Evolutionary conservation across 1,140 invertebrate genomes (phyloP), one percentile per base, ranked within the genome.

Genomic region (Daktulosphaira vitifoliae): DNA sequence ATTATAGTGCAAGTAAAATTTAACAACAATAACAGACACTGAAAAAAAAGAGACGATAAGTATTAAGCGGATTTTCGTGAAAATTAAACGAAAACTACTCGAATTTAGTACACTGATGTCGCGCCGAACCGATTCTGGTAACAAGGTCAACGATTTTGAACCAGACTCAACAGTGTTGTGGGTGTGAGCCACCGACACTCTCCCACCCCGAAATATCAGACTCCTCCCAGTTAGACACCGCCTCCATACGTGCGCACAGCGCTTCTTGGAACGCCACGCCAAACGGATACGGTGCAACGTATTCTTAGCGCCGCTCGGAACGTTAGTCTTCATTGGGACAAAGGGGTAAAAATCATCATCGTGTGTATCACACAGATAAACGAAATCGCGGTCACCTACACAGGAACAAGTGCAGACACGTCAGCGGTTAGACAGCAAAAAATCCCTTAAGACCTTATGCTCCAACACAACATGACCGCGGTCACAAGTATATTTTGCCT

Each of bases 111-210:
- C 56, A 48, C 56, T 13, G 54, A 59, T 25, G 54, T 59, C 54
- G 54, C 54, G 54, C 54, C 54, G 56, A 62, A 62, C 56, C 54
- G 56, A 62, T 62, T 33, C 42, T 48, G 56, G 25, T 62, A 62
- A 62, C 56, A 62, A 62, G 56, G 56, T 62, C 56, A 62, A 62
- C 42, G 56, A 48, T 46, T 62, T 62, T 62, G 56, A 62, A 62
- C 56, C 56, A 62, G 56, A 62, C 56, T 46, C 56, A 2, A 16
- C 16, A 39, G 44, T 62, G 56, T 48, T 62, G 56, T 62, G 56
- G 56, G 56, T 62, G 56, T 62, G 56, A 48, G 56, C 56, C 54
- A 33, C 42, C 1, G 20, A 8, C 25, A 42, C 29, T 62, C 56
- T 62, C 56, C 56, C 56, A 62, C 56, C 56, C 56, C 25, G 18